Evolutionary conservation across 1,140 invertebrate species (phyloP).

Genomic region (Sminthurides bifidus): DNA sequence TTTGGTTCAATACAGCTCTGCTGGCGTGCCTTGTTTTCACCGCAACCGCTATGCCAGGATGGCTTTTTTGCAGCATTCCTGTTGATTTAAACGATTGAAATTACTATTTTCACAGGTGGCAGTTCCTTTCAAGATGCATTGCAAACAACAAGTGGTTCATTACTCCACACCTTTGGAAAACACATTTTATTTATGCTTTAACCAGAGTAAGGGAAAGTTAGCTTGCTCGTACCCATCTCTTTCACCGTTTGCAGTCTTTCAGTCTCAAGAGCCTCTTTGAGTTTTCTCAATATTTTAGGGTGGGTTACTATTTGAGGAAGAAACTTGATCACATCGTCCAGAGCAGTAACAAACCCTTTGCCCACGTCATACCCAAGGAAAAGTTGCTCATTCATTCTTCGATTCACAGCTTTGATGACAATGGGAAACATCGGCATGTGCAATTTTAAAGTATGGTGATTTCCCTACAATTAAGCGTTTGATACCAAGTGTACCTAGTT

Average conservation of each 20-base stretch:
- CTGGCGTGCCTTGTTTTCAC: slow-evolving; percentile 41
- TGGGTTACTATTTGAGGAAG: slow-evolving; percentile 47
- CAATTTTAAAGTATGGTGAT: not conserved
- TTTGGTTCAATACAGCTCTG: slow-evolving; percentile 39
- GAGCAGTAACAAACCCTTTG: slow-evolving; percentile 44
- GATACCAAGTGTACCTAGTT: not conserved
- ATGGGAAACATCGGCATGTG: slow-evolving; percentile 12
- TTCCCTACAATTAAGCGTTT: too few relatives aligned
- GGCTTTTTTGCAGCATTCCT: slow-evolving; percentile 36
- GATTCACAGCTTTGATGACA: slow-evolving; percentile 33
- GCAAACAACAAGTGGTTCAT: too few relatives aligned
- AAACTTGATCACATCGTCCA: slow-evolving; percentile 45
- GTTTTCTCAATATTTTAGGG: slow-evolving; percentile 14
- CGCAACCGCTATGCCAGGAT: slow-evolving; percentile 40
- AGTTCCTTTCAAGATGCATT: too few relatives aligned
- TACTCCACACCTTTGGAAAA: too few relatives aligned
- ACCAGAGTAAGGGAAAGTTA: not conserved
- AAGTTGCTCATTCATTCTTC: slow-evolving; percentile 17
- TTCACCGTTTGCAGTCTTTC: slow-evolving; percentile 16
- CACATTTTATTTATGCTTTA: not conserved
- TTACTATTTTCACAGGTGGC: too few relatives aligned
- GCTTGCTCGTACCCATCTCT: slow-evolving; percentile 19
- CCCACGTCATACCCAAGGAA: slow-evolving; percentile 31
- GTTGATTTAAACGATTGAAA: too few relatives aligned
- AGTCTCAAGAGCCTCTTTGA: slow-evolving; percentile 12